phyloP scores from a whole-genome alignment of 2,797 vertebrate species.

The Cirrhinus mrigala region DNA sequence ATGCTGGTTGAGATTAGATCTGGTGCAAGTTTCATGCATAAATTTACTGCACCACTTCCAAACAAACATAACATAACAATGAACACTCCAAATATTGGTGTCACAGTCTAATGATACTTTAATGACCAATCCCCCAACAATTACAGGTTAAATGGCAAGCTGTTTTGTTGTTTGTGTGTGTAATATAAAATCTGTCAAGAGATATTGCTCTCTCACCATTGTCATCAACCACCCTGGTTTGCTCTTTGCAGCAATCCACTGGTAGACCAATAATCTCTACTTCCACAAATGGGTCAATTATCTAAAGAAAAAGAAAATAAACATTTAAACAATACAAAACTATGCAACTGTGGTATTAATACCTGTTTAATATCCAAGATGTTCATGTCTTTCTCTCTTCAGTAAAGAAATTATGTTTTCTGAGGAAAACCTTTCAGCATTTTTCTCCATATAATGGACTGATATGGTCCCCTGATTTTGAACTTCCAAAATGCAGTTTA shows the following conservation, averaged over 20 bases:
- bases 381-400: too few species aligned
- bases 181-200: background rate
- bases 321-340: background rate
- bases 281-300: slow-evolving; percentile 98
- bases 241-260: slow-evolving; percentile 93
- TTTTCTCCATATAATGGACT: too few species aligned
- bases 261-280: slow-evolving; percentile 96
- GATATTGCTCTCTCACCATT: slow-evolving; percentile 83
- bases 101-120: background rate
- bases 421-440: too few species aligned
- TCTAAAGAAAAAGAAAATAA: slow-evolving; percentile 77
- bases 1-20: background rate
- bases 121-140: slow-evolving; percentile 19
- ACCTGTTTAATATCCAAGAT: too few species aligned
- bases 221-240: slow-evolving; percentile 96
- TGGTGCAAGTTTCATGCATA: slow-evolving; percentile 64
- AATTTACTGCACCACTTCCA: slow-evolving; percentile 59
- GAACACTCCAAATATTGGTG: slow-evolving; percentile 1
- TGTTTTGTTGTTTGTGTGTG: background rate
- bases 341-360: too few species aligned
- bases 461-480: too few species aligned
- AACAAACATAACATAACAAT: slow-evolving; percentile 16
- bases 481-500: too few species aligned
- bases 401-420: too few species aligned
- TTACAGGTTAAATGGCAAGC: background rate